phyloP scores from a whole-genome alignment of 2,113 vertebrate genomes.

The Pristiophorus japonicus region DNA sequence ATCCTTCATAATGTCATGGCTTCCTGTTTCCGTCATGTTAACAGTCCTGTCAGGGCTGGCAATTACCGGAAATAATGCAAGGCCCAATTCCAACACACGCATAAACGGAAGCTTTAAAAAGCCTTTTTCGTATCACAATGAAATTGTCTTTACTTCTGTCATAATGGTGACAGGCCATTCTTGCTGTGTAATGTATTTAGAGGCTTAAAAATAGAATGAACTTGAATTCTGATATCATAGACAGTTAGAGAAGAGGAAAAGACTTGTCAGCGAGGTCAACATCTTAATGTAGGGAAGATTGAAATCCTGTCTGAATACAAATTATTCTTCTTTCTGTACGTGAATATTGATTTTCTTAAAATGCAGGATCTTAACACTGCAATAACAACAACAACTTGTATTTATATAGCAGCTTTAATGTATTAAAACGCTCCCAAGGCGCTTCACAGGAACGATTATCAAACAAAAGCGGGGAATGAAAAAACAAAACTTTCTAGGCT shows the following conservation, averaged over 20 bases:
- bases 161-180: constrained; percentile 8
- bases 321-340: not conserved
- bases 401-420: not conserved
- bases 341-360: not conserved
- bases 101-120: not conserved
- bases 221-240: not conserved
- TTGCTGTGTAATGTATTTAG: not conserved
- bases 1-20: not conserved
- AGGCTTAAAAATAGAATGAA: constrained; percentile 16
- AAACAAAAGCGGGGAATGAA: not conserved
- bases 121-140: not conserved
- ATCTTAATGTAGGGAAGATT: constrained; percentile 20
- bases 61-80: constrained; percentile 18
- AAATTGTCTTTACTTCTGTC: constrained; percentile 22
- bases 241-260: not conserved
- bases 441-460: not conserved
- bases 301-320: not conserved
- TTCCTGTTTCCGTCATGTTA: not conserved
- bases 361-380: not conserved
- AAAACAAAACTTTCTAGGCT: not conserved
- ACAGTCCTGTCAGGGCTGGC: not conserved
- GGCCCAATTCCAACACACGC: not conserved
- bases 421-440: not conserved
- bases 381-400: too few species aligned
- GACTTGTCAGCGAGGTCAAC: not conserved